Base-by-base conservation (phyloP, 2,888 invertebrate genomes). In the Pedicia rivosa region DNA sequence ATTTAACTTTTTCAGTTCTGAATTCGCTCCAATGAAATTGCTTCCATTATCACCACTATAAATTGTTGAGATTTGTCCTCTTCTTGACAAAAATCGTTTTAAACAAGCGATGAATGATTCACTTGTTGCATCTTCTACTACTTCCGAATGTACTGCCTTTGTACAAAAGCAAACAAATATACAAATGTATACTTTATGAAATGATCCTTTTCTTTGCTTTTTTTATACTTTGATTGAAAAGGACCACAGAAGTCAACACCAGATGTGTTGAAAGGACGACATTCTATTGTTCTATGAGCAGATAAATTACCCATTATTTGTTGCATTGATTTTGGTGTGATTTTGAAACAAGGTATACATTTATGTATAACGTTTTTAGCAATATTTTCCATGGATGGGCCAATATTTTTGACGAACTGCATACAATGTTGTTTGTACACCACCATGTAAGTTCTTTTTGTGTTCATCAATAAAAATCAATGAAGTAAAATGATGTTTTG, bases 131-230 rank as follows among this genome's bases (percentile, higher is more conserved):
- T 6, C 31, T 16, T 24, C 24, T 3, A 31, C 31, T 8, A 32
- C 31, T 22, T 32, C 37, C 9, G 33, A 25, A 19, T 31, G 29
- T 4, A 29, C 14, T 4, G 24, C 28, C n/a, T 36, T 29, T 14
- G 14, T 29, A 3, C 6, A 5, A 24, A 49, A 37, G 35, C 47
- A 44, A n/a, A 46, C 44, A 42, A 47, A 49, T 6, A 47, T 25
- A 35, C 44, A 47, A 19, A 32, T n/a, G 12, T 37, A 31, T n/a
- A 22, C 20, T 12, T 35, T 35, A 2, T 16, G 9, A 7, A 25
- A n/a, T 3, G 27, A 2, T 17, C 27, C 17, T 16, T 15, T 16
- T 35, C 30, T 6, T 9, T 17, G 19, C 4, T 16, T n/a, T n/a
- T 16, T 17, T 16, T 16, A 29, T 29, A 29, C 17, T 31, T 31